Conservation (phyloP, 2,797 vertebrate species). For the Poecilia gillii region DNA sequence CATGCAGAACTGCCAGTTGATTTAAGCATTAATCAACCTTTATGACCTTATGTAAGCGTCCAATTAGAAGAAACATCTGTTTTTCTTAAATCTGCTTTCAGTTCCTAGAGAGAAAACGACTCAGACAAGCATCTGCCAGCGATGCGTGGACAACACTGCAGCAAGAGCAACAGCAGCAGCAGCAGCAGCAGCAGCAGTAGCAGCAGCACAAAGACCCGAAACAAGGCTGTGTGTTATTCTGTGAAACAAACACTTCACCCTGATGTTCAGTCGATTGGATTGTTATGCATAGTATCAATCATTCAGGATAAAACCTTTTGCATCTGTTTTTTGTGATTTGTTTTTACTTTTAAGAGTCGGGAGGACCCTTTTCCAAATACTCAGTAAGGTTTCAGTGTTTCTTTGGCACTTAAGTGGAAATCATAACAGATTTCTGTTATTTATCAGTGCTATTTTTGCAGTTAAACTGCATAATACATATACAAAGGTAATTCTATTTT, state of each 20-base stretch:
- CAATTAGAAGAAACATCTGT: neutral
- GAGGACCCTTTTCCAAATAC: neutral
- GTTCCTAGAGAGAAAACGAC: slow-evolving; percentile 26
- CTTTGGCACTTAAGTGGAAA: neutral
- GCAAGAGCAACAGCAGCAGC: slow-evolving; percentile 1
- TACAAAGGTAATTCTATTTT: neutral
- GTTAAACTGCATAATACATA: neutral
- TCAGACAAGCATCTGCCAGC: too few species aligned
- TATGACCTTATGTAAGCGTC: neutral
- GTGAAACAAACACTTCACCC: slow-evolving; percentile 33
- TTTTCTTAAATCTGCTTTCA: slow-evolving; percentile 41
- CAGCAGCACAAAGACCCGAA: slow-evolving; percentile 30
- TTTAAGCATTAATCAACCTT: neutral
- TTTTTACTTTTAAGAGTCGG: neutral
- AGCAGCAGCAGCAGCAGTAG: neutral
- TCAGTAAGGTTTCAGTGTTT: neutral
- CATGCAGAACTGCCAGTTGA: neutral
- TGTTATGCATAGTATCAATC: neutral
- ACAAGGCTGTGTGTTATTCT: slow-evolving; percentile 72
- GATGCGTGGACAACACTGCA: slow-evolving; percentile 1
- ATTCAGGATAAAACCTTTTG: slow-evolving; percentile 37
- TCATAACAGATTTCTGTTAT: neutral
- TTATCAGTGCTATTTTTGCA: neutral
- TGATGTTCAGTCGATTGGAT: slow-evolving; percentile 1
- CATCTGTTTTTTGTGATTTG: neutral